Evolutionary conservation across 2,113 vertebrate species (phyloP).

Genomic region (Heptranchias perlo): DNA sequence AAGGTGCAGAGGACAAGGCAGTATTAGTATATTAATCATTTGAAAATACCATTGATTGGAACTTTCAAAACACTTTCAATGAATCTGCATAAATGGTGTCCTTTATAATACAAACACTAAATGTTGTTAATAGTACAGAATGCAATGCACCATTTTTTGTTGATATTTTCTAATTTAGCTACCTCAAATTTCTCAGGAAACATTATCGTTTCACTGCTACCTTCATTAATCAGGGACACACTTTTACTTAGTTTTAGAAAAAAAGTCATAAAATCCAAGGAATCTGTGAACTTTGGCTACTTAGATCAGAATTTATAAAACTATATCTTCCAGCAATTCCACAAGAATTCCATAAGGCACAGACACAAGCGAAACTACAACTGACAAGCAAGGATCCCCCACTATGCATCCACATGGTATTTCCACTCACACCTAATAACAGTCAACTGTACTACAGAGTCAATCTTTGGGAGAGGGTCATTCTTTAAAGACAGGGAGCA

Average conservation of each 20-base stretch:
- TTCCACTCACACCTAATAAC: too few species aligned
- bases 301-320: too few species aligned
- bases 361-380: too few species aligned
- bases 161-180: background rate
- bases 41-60: background rate
- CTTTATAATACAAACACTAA: background rate
- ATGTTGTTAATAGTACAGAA: background rate
- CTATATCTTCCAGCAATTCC: too few species aligned
- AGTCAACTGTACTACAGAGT: too few species aligned
- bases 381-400: too few species aligned
- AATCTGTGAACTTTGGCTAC: too few species aligned
- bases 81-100: background rate
- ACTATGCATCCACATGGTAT: too few species aligned
- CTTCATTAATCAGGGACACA: background rate
- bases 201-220: background rate
- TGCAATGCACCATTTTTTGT: background rate
- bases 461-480: too few species aligned
- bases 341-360: too few species aligned
- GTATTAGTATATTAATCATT: background rate
- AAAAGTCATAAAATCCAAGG: background rate
- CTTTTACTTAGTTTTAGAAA: background rate
- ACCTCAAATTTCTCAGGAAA: background rate
- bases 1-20: constrained; percentile 30
- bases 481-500: too few species aligned
- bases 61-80: background rate